Evolutionary conservation across 1,140 invertebrate species (phyloP), one percentile per base, ranked within the genome.

Genomic region (Hycleus phaleratus): DNA sequence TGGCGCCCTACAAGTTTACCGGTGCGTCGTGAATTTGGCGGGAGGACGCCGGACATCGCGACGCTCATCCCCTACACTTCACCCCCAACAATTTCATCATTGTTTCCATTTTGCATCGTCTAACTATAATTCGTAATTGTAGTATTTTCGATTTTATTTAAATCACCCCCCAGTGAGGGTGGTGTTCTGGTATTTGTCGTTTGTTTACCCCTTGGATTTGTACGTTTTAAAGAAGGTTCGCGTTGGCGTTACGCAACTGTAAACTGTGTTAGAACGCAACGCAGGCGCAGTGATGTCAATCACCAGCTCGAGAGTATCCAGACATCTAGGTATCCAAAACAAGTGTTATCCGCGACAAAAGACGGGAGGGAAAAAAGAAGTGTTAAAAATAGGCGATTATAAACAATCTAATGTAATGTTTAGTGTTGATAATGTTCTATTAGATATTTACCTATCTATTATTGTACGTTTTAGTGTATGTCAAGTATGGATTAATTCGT

Each of bases 291-390:
- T 26, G 38, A 38, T 47, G 47, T 50, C 47, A 52, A 32, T 18
- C 49, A 11, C 46, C 32, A 46, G 54, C 58, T 62, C 32, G 3
- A 42, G 9, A 51, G 62, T 64, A 63, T 67, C 60, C 60, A 66
- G 64, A 65, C 61, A 62, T 59, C 59, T 54, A 63, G 59, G 60
- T 64, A 68, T 64, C 62, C 68, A 69, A 69, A 69, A 69, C 68
- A 69, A 69, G 64, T 67, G 64, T 58, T 59, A 58, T 60, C 57
- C 32, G 65, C 59, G 49, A 59, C 58, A 57, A 56, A 67, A 64
- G 65, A 61, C 61, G 49, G 47, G 48, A 38, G 57, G 39, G 49
- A 44, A 42, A 42, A 42, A 42, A 42, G 3, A 42, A 11, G 4
- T 10, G 9, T 9, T 11, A 42, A 11, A 42, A 42, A 42, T 4